phyloP scores from a whole-genome alignment of 1,140 invertebrate species.

The Drosophila sechellia region DNA sequence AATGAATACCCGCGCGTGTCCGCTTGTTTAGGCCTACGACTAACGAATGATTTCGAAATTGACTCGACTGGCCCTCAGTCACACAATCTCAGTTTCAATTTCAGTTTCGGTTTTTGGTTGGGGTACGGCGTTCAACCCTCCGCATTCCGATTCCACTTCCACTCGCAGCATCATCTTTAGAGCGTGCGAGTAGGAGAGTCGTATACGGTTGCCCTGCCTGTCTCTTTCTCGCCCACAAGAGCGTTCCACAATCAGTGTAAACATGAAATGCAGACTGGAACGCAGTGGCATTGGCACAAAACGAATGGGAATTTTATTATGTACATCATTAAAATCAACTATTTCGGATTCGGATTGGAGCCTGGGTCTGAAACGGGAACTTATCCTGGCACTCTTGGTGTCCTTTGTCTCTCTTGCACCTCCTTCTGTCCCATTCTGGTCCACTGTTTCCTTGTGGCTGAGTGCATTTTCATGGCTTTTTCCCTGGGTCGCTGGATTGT shows the following conservation, averaged over 20 bases:
- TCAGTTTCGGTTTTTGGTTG: constrained; percentile 17
- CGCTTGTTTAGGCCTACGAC: constrained; percentile 83
- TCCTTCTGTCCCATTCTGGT: constrained; percentile 3
- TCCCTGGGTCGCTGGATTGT: constrained; percentile 32
- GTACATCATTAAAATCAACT: constrained; percentile 85
- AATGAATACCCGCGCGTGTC: constrained; percentile 70
- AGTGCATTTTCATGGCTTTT: constrained; percentile 69
- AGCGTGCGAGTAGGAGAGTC: constrained; percentile 15
- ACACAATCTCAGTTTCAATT: constrained; percentile 54
- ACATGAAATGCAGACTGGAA: constrained; percentile 62
- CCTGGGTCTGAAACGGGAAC: constrained; percentile 63
- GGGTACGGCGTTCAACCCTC: constrained; percentile 38
- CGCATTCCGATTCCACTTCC: constrained; percentile 51
- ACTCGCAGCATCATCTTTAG: constrained; percentile 44
- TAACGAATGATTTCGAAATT: constrained; percentile 84
- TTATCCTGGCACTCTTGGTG: constrained; percentile 19
- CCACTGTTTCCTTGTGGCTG: constrained; percentile 38
- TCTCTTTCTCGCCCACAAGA: constrained; percentile 19
- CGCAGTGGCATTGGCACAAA: constrained; percentile 83
- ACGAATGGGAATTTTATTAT: constrained; percentile 85
- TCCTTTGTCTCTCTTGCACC: constrained; percentile 10
- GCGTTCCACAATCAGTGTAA: constrained; percentile 72
- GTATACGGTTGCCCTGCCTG: constrained; percentile 6
- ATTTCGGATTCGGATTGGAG: constrained; percentile 84
- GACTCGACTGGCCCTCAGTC: constrained; percentile 48